Base-by-base conservation (phyloP, 2,797 vertebrate genomes). In the Potorous gilbertii region DNA sequence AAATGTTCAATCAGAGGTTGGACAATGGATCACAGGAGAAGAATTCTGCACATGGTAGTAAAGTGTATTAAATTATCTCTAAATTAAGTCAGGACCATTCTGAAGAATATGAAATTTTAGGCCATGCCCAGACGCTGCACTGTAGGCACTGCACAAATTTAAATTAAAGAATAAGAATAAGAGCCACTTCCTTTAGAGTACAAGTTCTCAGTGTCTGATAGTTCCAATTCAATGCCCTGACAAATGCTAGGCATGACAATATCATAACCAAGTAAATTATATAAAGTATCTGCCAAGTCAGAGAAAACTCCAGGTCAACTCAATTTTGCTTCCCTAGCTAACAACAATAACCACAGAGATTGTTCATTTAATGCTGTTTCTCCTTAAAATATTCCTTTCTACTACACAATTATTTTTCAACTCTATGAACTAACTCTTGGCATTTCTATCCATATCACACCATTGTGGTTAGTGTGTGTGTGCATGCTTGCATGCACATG, bases 51-150 rank as follows among this genome's bases (percentile, higher is more conserved):
- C 66, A 81, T 3, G n/a, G 5, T 46, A 40, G n/a, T 81, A 81
- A 81, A 81, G 40, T 46, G 6, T 16, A 46, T 46, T 81, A 27
- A 81, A 46, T 81, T 46, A 10, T 10, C 21, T 27, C 74, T 81
- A 81, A 81, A 81, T 81, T 46, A 81, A 81, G 46, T 11, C 9
- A 81, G 21, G 40, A 46, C 74, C 40, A 16, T 81, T 24, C 40
- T 81, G 74, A 81, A 81, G 74, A 81, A 8, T 90, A 93, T 92
- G 14, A 96, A 95, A 97, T 94, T 91, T 96, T 46, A 97, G 90
- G 52, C 34, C 93, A 34, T 90, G 34, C 55, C 59, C 94, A 95
- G 95, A 93, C 31, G 93, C 52, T 59, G 81, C 27, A 62, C 81
- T 95, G n/a, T 87, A 46, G 55, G 66, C 62, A 90, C 91, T 46